These are phyloP conservation scores for Hetaerina americana DNA, from an alignment of 1,140 invertebrate genomes.

Conservation along the genomic window DNA sequence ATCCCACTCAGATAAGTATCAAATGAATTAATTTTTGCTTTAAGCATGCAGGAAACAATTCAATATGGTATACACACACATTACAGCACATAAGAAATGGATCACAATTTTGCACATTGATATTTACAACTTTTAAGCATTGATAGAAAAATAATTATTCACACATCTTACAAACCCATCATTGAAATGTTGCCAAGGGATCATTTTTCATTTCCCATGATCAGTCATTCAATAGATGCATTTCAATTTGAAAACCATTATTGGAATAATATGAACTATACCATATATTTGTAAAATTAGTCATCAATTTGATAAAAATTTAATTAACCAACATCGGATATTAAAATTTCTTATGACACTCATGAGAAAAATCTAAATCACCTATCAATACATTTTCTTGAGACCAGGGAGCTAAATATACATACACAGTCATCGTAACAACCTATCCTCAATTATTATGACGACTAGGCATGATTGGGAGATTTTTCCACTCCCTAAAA, in stretches of 20 bases:
- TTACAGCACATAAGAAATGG: not conserved
- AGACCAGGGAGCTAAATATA: not conserved
- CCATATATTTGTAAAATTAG: not conserved
- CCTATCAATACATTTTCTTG: not conserved
- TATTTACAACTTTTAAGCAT: not conserved
- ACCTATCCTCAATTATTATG: not conserved
- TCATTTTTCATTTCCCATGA: not conserved
- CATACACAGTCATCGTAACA: not conserved
- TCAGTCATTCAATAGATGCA: not conserved
- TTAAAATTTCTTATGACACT: not conserved
- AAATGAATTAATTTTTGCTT: not conserved
- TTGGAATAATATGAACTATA: not conserved
- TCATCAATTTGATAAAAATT: not conserved
- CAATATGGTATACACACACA: not conserved
- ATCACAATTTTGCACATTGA: not conserved
- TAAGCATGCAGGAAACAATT: not conserved
- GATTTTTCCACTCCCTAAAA: not conserved
- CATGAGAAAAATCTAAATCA: not conserved
- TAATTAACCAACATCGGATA: not conserved
- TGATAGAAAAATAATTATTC: constrained; percentile 1
- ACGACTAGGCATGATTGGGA: not conserved
- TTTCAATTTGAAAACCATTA: not conserved
- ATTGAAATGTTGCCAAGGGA: not conserved
- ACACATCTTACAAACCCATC: not conserved
- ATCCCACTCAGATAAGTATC: not conserved